Base-by-base conservation (phyloP, 2,888 invertebrate genomes). In the Orchesellides sinensis region DNA sequence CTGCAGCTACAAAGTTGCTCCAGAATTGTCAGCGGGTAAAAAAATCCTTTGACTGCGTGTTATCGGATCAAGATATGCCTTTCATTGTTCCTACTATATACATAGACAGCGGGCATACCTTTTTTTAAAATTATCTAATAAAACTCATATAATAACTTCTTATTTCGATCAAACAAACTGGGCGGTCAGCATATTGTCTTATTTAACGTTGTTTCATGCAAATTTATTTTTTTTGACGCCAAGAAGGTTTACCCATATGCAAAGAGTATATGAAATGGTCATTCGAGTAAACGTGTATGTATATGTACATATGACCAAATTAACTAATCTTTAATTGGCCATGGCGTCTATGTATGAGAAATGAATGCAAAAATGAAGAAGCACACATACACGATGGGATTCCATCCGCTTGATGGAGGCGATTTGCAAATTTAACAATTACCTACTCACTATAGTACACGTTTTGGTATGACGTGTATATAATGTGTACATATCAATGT, bases 281-380 rank as follows among this genome's bases (percentile, higher is more conserved):
- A 47, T 47, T 17, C 8, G 21, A 54, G 4, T 8, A 21, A 5
- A 35, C 12, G 35, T 8, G 5, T 12, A 8, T 35, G 49, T 49
- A 49, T 10, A n/a, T 21, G 17, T 23, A 63, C 40, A 40, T 23
- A 40, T 10, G 63, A 23, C 8, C 40, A 63, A 63, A 12, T 35
- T 61, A 19, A 61, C 61, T 32, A 35, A 40, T 63, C 63, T 63
- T 19, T 40, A 63, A 63, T 63, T 63, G 63, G 63, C 40, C 63
- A 63, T 40, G 10, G n/a, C n/a, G n/a, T n/a, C n/a, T n/a, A n/a
- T n/a, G n/a, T n/a, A n/a, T 59, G 27, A n/a, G n/a, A n/a, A n/a
- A 35, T 8, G 35, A 35, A 12, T 35, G 6, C 35, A 59, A 29
- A 59, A 49, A 19, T 52, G 27, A 8, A 59, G 5, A 29, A 29